These are phyloP conservation scores for Astur gentilis DNA, from an alignment of 2,113 vertebrate genomes.

Conservation along the genomic window DNA sequence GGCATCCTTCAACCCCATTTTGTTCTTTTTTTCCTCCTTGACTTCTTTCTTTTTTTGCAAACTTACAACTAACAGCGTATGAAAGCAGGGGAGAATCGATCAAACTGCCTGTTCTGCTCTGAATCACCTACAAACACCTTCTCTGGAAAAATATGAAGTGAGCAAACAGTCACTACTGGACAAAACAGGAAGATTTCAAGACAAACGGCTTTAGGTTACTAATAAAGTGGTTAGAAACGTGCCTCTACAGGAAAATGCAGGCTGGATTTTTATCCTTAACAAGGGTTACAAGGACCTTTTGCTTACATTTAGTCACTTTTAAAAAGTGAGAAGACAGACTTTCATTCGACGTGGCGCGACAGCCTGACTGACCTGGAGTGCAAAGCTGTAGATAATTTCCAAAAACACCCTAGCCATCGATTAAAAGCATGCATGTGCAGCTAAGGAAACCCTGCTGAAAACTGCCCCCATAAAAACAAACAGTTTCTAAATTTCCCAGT, in stretches of 20 bases:
- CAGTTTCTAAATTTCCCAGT: neutral
- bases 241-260: neutral
- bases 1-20: neutral
- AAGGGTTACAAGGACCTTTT: neutral
- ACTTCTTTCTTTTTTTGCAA: neutral
- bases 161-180: conserved; percentile 8
- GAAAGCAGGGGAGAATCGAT: neutral
- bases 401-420: neutral
- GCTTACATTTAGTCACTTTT: neutral
- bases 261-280: neutral
- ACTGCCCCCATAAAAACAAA: neutral
- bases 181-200: conserved; percentile 60
- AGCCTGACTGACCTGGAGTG: neutral
- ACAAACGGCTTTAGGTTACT: conserved; percentile 11
- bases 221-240: neutral
- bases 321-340: neutral
- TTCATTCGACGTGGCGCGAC: rapidly evolving
- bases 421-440: neutral
- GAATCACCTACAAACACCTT: conserved; percentile 1
- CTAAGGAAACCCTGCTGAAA: neutral
- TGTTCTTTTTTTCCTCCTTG: neutral
- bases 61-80: neutral
- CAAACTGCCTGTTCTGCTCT: neutral
- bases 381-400: neutral
- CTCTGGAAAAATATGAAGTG: conserved; percentile 1